Evolutionary conservation across 1,140 invertebrate genomes (phyloP).

Genomic region (Drosophila mojavensis): DNA sequence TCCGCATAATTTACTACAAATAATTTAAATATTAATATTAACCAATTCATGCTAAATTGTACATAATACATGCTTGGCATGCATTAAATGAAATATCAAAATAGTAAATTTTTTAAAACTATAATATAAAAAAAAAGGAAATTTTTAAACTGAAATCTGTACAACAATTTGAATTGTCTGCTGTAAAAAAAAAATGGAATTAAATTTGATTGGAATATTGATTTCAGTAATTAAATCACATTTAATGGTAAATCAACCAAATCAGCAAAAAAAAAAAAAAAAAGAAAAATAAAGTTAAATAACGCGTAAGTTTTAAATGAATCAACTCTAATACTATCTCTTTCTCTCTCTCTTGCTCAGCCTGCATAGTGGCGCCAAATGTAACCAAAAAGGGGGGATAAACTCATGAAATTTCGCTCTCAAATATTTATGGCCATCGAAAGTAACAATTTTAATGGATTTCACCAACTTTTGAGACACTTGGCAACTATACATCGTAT

Average conservation of each 20-base stretch:
- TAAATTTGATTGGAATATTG: too few species aligned
- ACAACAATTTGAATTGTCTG: neutral
- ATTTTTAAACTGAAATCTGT: neutral
- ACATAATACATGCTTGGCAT: too few species aligned
- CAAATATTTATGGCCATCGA: conserved; percentile 50
- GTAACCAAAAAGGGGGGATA: conserved; percentile 2
- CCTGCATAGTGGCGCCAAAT: conserved; percentile 28
- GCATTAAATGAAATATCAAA: too few species aligned
- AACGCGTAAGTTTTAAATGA: neutral
- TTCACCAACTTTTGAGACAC: conserved; percentile 50
- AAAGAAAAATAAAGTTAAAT: neutral
- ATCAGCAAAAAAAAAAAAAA: neutral
- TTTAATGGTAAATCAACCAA: neutral
- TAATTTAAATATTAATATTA: too few species aligned
- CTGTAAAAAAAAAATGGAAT: too few species aligned
- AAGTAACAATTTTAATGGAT: conserved; percentile 60
- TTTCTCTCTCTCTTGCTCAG: neutral
- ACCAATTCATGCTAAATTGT: too few species aligned
- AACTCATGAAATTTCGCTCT: conserved; percentile 8
- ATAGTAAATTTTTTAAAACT: too few species aligned
- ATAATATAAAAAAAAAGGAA: too few species aligned
- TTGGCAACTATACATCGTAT: conserved; percentile 5
- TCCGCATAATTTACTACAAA: too few species aligned
- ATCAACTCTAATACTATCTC: neutral
- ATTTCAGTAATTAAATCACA: neutral